Evolutionary conservation across 2,113 vertebrate genomes (phyloP), one percentile per base, ranked within the genome.

Genomic region (Microtus oregoni): DNA sequence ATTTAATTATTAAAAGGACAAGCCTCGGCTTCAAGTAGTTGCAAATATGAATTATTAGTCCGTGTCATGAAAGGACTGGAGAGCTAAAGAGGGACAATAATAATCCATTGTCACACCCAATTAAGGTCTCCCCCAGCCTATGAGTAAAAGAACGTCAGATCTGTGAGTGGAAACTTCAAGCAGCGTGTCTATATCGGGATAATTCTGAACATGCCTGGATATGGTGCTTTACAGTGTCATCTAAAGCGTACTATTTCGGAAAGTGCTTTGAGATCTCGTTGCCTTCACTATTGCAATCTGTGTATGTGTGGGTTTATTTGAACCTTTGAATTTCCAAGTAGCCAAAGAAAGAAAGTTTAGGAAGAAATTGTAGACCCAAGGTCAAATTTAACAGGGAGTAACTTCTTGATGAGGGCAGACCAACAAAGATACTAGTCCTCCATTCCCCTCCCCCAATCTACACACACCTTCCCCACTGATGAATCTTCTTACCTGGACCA

Each of bases 1-100:
- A 44, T 90, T 96, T 93, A 86, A 96, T 96, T 95, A 97, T 95
- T 95, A 94, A 96, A 95, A 30, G 79, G 85, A 92, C 61, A 83
- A 92, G 82, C 47, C 58, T 97, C 73, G 82, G 73, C 88, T 93
- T 96, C 86, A 94, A 96, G 81, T 41, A 63, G 68, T 44, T 89
- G 77, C 55, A 91, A 94, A 92, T 85, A 92, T n/a, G 85, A 94
- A 73, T 75, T 87, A 91, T 92, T 77, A 47, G 58, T 82, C 44
- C 82, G 17, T 73, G 91, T 90, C 93, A 65, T 76, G 73, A 92
- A 94, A 92, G 73, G 73, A 30, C 86, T 24, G 22, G 50, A 47
- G 55, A 87, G 65, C 61, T 81, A 63, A 7, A 44, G 5, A 90
- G 65, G 55, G 83, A 75, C 28, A 58, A 79, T 22, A 38, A 41